Percentiles rank a stretch among this genome's conserved stretches.
Evolutionary conservation across 2,797 vertebrate genomes (phyloP).

Genomic region (Cyprinodon diabolis): DNA sequence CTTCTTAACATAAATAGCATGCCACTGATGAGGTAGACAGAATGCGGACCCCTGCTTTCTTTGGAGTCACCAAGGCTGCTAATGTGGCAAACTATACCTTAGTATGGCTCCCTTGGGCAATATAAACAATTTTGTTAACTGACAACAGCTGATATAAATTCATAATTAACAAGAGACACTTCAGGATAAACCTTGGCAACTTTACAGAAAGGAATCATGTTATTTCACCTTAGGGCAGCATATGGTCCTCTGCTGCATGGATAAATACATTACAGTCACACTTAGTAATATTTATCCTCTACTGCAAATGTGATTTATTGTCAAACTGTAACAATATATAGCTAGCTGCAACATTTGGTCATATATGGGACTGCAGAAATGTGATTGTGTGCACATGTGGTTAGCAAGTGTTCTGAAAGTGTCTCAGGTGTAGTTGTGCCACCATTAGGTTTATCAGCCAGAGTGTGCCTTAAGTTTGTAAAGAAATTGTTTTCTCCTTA

Average conservation of each 20-base stretch:
- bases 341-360: neutral
- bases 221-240: neutral
- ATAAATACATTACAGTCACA: neutral
- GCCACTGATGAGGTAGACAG: neutral
- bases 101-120: neutral
- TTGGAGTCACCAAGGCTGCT: neutral
- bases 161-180: neutral
- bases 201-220: neutral
- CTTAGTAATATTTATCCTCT: neutral
- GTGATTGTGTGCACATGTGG: neutral
- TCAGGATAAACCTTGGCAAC: neutral
- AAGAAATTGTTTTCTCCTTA: no score
- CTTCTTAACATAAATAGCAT: neutral
- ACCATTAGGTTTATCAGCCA: no score
- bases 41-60: neutral
- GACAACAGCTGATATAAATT: neutral
- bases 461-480: no score
- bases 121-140: neutral
- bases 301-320: slow-evolving; percentile 1
- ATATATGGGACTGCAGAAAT: neutral
- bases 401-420: neutral
- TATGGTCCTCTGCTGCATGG: neutral
- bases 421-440: neutral
- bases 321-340: neutral
- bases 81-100: neutral